These are phyloP conservation scores for Thamnophis sirtalis DNA, from an alignment of 2,113 vertebrate species.

Conservation along the genomic window DNA sequence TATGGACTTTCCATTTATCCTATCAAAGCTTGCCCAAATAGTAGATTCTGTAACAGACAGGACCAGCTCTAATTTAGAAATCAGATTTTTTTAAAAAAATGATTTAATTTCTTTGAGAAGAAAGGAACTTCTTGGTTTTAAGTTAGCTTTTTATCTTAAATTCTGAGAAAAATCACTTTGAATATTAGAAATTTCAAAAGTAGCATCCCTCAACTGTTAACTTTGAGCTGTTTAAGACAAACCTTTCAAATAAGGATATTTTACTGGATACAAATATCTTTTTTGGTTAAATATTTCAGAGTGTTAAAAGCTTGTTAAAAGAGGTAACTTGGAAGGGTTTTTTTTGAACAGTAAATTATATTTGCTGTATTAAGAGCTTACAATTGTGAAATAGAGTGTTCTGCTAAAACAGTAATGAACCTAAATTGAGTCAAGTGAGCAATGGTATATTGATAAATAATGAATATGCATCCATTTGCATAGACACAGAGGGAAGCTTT, in stretches of 20 bases:
- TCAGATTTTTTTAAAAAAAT: background rate
- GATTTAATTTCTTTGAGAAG: background rate
- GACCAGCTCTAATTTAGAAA: background rate
- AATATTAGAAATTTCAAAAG: background rate
- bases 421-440: background rate
- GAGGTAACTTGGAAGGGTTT: background rate
- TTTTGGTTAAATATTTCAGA: background rate
- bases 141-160: background rate
- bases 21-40: background rate
- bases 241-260: background rate
- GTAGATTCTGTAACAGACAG: background rate
- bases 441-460: background rate
- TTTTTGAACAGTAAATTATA: background rate
- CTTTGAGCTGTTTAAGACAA: background rate
- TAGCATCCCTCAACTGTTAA: background rate
- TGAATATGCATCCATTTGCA: background rate
- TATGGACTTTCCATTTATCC: background rate
- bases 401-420: background rate
- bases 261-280: background rate
- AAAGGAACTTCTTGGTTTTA: background rate
- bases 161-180: background rate
- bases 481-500: constrained; percentile 9
- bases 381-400: background rate
- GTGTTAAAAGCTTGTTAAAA: background rate
- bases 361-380: background rate